phyloP scores from a whole-genome alignment of 2,888 invertebrate genomes.

The Strigamia maritima region DNA sequence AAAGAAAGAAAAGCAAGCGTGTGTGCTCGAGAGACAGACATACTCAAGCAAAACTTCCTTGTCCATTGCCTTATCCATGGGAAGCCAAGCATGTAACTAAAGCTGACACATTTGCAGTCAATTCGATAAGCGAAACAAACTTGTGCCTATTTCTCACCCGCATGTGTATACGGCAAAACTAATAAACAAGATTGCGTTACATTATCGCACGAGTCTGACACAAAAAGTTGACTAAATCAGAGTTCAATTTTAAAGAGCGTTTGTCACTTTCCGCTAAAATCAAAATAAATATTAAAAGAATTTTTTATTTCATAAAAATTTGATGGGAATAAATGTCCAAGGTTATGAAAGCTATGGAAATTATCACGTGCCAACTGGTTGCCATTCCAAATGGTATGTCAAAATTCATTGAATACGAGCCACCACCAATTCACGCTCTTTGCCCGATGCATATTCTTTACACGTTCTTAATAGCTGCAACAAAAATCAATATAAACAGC shows the following conservation, averaged over 20 bases:
- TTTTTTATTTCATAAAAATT: background rate
- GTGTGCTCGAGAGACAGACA: background rate
- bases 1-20: background rate
- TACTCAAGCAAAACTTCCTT: constrained; percentile 25
- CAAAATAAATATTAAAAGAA: background rate
- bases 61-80: constrained; percentile 28
- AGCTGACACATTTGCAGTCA: constrained; percentile 30
- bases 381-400: background rate
- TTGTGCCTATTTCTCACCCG: constrained; percentile 20
- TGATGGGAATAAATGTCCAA: background rate
- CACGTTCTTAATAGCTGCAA: constrained; percentile 18
- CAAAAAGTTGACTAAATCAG: background rate
- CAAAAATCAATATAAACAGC: constrained; percentile 23
- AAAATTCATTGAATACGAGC: too few species aligned
- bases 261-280: background rate
- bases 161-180: background rate
- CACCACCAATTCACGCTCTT: too few species aligned
- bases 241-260: background rate
- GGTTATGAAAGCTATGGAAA: too few species aligned
- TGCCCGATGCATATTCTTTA: constrained; percentile 12
- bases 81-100: constrained; percentile 32
- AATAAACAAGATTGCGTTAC: background rate
- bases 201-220: background rate
- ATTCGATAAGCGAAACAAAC: constrained; percentile 34
- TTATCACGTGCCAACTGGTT: background rate